Base-by-base conservation (phyloP, 2,888 invertebrate species). In the Dynastes hyllus region DNA sequence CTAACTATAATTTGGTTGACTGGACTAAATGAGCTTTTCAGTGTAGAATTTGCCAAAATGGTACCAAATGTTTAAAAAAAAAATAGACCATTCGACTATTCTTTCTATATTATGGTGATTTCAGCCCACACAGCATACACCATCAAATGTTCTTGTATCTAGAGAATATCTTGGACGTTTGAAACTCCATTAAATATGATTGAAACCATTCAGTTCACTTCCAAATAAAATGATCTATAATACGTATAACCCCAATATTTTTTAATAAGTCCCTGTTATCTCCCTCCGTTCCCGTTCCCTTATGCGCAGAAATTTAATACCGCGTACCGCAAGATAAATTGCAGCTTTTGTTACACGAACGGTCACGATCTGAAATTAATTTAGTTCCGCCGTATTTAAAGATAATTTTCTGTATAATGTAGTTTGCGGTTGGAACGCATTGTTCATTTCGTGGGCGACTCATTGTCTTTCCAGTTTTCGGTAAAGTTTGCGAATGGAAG, bases 401-500 rank as follows among this genome's bases (percentile, higher is more conserved):
- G 77, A 77, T 77, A 77, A 77, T 77, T 77, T 77, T 77, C 77
- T 69, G 69, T 77, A 77, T 77, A 77, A 77, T 77, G 58, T 69
- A 69, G 77, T 77, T 69, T 45, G 58, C 69, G 69, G 58, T 58
- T 66, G 67, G 69, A 51, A 53, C 45, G 58, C 69, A 69, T 77
- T 77, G 61, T 77, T 77, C 77, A 75, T 22, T 75, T 75, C 73
- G 61, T 75, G 40, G 27, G 61, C 61, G 45, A 75, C 61, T 75
- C 73, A 75, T 75, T 75, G 73, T 75, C 73, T 61, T 75, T 75
- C 61, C 61, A 75, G 61, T 61, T 61, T 75, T 75, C 45, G 45
- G 61, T 32, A 75, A 75, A 75, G 73, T 75, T 75, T 75, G 45
- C 61, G 45, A 61, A 75, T 55, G 45, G 29, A 22, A 61, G 50